Evolutionary conservation across 2,113 vertebrate species (phyloP).

Genomic region (Calypte anna): DNA sequence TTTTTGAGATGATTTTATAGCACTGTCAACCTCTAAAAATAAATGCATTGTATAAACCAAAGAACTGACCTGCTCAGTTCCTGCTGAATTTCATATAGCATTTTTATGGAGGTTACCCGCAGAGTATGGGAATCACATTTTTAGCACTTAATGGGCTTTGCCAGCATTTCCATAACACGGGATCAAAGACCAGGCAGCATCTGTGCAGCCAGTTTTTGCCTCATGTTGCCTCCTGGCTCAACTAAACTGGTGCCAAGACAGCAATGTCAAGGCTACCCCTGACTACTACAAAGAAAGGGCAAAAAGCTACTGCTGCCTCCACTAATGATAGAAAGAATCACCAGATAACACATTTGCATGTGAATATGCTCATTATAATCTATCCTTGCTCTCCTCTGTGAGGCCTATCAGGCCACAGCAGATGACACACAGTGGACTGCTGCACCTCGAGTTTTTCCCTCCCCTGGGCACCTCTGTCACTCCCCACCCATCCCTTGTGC

Average conservation of each 20-base stretch:
- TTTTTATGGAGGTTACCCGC: not conserved
- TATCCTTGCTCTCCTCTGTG: not conserved
- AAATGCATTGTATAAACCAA: not conserved
- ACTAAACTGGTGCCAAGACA: not conserved
- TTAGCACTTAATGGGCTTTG: not conserved
- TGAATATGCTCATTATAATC: not conserved
- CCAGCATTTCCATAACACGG: not conserved
- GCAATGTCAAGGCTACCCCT: not conserved
- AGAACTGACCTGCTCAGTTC: not conserved
- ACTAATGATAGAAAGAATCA: not conserved
- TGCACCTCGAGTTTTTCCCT: not conserved
- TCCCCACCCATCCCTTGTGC: rapidly evolving
- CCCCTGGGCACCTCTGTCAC: not conserved
- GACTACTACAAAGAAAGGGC: not conserved
- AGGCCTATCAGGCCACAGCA: rapidly evolving
- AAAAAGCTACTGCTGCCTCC: not conserved
- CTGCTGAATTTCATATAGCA: not conserved
- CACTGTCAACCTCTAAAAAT: not conserved
- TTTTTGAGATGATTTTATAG: not conserved
- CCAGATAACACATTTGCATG: not conserved
- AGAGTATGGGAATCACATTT: not conserved
- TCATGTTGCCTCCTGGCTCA: not conserved
- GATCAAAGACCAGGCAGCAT: not conserved
- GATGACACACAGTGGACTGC: not conserved
- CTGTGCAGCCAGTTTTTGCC: not conserved